A percentile compares a stretch with the other conserved stretches of the same genome.
Evolutionary conservation across 2,888 invertebrate genomes (phyloP).

Genomic region (Ernsta delagoae): DNA sequence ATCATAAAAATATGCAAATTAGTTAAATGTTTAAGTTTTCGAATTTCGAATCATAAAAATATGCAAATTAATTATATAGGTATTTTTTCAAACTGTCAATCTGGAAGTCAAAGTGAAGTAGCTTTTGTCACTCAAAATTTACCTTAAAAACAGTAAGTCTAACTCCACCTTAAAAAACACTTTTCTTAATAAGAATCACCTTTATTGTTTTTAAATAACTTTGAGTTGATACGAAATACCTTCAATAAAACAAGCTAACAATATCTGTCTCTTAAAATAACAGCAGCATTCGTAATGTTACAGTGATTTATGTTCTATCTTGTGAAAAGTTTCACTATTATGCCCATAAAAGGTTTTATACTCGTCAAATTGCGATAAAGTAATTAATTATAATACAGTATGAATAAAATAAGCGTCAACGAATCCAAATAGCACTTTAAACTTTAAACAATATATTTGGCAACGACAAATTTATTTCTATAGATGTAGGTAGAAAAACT

Average conservation of each 20-base stretch:
- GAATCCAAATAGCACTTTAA: background rate
- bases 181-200: no score
- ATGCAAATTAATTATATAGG: no score
- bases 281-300: background rate
- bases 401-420: background rate
- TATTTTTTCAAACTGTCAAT: no score
- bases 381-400: slow-evolving; percentile 5
- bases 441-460: background rate
- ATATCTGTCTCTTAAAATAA: background rate
- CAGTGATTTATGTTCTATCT: slow-evolving; percentile 3
- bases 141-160: no score
- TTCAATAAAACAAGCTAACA: background rate
- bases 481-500: background rate
- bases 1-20: no score
- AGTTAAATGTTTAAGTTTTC: no score
- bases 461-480: background rate
- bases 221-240: no score
- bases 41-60: no score
- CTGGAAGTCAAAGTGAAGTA: no score
- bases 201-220: no score
- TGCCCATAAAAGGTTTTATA: slow-evolving; percentile 4
- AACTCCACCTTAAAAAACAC: no score
- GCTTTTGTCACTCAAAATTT: no score
- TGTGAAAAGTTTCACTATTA: background rate
- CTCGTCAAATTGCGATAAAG: background rate